Conservation (phyloP, 2,888 invertebrate species). For the Dryobotodes eremita region DNA sequence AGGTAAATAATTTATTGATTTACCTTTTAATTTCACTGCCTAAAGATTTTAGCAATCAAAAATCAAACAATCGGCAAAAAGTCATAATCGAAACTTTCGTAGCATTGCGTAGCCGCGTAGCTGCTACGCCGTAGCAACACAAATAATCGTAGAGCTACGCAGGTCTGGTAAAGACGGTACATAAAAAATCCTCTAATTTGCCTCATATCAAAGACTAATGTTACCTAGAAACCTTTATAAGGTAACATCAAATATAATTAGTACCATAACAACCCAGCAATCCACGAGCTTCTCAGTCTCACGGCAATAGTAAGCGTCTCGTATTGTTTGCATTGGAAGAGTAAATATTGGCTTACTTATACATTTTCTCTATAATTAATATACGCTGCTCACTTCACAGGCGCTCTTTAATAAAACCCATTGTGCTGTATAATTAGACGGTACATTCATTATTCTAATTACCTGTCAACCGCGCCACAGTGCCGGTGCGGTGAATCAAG, state of each 20-base stretch:
- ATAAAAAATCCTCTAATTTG: slow-evolving; percentile 3
- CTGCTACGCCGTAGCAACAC: slow-evolving; percentile 53
- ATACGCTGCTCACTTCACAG: slow-evolving; percentile 58
- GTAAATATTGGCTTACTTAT: slow-evolving; percentile 61
- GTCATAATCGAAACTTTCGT: neutral
- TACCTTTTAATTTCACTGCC: neutral
- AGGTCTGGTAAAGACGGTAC: neutral
- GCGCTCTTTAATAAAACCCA: slow-evolving; percentile 67
- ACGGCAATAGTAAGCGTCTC: slow-evolving; percentile 27
- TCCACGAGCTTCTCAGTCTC: neutral
- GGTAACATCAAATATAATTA: slow-evolving; percentile 37
- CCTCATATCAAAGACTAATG: slow-evolving; percentile 4
- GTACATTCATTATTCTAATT: slow-evolving; percentile 69
- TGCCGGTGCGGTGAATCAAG: slow-evolving; percentile 43
- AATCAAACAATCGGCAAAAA: neutral
- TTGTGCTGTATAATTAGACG: slow-evolving; percentile 68
- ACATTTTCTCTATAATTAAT: slow-evolving; percentile 65
- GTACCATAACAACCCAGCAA: slow-evolving; percentile 7
- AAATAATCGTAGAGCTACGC: slow-evolving; percentile 1
- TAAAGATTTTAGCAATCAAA: neutral
- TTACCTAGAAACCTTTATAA: slow-evolving; percentile 11
- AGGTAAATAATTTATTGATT: neutral
- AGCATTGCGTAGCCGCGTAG: slow-evolving; percentile 31
- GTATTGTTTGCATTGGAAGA: slow-evolving; percentile 41
- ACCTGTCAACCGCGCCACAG: slow-evolving; percentile 64